Evolutionary conservation across 1,140 invertebrate genomes (phyloP).

Genomic region (Colletes gigas): DNA sequence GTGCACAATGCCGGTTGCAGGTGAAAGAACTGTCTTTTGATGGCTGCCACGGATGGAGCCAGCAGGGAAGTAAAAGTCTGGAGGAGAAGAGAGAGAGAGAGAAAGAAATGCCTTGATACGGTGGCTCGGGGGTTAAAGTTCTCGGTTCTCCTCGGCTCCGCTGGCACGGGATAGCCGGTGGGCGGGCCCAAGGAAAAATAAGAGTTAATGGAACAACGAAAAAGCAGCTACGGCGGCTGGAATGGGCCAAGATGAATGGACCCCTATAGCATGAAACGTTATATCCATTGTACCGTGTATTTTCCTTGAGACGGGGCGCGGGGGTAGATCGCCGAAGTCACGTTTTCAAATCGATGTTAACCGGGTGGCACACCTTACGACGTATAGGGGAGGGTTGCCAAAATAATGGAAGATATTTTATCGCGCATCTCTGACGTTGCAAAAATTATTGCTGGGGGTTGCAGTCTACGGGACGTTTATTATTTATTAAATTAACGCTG

Average conservation of each 20-base stretch:
- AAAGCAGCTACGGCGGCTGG: constrained; percentile 55
- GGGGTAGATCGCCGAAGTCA: constrained; percentile 7
- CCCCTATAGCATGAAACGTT: constrained; percentile 59
- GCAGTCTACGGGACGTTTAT: too few relatives aligned
- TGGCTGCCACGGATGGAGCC: constrained; percentile 28
- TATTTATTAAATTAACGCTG: too few relatives aligned
- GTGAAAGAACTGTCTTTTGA: constrained; percentile 49
- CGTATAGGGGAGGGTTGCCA: too few relatives aligned
- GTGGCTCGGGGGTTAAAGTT: constrained; percentile 62
- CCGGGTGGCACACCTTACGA: background rate
- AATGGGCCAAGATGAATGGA: constrained; percentile 69
- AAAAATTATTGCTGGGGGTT: too few relatives aligned
- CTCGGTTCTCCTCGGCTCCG: constrained; percentile 55
- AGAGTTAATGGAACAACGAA: constrained; percentile 69
- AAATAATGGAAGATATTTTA: too few relatives aligned
- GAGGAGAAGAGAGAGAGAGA: constrained; percentile 44
- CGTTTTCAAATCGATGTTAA: constrained; percentile 43
- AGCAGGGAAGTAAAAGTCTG: constrained; percentile 46
- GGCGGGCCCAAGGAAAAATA: constrained; percentile 63
- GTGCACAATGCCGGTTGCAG: constrained; percentile 35
- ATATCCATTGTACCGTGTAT: constrained; percentile 50
- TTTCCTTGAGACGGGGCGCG: constrained; percentile 16
- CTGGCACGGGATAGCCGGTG: constrained; percentile 54
- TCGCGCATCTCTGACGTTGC: too few relatives aligned
- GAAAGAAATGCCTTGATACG: constrained; percentile 57